phyloP scores from a whole-genome alignment of 2,797 vertebrate genomes.

The Hypotaenidia okinawae region DNA sequence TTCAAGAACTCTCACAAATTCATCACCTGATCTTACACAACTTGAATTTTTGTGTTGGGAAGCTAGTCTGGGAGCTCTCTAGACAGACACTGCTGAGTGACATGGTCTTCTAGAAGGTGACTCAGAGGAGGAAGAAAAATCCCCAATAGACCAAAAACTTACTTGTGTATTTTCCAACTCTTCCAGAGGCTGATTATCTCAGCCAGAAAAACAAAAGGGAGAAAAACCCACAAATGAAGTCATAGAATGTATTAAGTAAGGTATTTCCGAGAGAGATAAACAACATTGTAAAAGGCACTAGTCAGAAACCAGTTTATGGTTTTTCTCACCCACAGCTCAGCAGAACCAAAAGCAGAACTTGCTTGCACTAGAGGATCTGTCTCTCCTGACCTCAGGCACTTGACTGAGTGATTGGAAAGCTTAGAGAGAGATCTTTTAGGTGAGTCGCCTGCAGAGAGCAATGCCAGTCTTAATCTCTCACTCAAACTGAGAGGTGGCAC shows the following conservation, averaged over 20 bases:
- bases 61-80: background rate
- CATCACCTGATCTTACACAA: background rate
- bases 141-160: background rate
- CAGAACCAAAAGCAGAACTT: background rate
- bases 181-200: background rate
- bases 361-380: background rate
- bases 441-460: background rate
- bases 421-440: background rate
- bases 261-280: background rate
- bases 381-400: background rate
- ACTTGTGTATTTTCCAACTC: constrained; percentile 15
- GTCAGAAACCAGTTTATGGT: background rate
- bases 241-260: background rate
- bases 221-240: background rate
- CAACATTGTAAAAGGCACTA: background rate
- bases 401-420: background rate
- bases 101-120: background rate
- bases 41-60: background rate
- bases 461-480: background rate
- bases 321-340: background rate
- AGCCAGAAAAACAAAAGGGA: background rate
- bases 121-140: background rate
- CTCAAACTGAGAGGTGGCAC: background rate
- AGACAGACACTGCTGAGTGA: background rate
- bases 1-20: background rate